Base-by-base conservation (phyloP, 2,797 vertebrate genomes). In the Enteromius paludinosus region DNA sequence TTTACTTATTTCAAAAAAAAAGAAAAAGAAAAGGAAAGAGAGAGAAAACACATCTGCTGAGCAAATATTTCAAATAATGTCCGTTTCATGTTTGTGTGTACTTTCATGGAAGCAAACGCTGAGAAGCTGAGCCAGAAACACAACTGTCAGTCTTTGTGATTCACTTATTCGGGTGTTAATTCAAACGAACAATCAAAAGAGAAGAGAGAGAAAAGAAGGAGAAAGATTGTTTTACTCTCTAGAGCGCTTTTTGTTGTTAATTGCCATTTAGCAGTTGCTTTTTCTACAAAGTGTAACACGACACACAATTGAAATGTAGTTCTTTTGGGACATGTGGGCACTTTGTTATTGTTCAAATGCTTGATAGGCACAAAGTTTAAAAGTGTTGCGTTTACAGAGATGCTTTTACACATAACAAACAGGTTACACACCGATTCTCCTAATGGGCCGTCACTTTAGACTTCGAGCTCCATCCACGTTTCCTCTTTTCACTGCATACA, bases 11-110 rank as follows among this genome's bases (percentile, higher is more conserved):
- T 25, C 54, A 72, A 82, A 38, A 64, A 41, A 35, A 43, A 43
- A 43, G 54, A 38, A 35, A 61, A 76, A 81, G 18, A 56, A 38
- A 35, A 43, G 11, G 11, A 43, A 3, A 43, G 41, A 70, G 1
- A 72, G n/a, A 75, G 28, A 73, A 65, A 78, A 78, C 43, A 82
- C 83, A 88, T 85, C 81, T 86, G 83, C 82, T 66, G 64, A 65
- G 68, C 78, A 86, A 83, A 85, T 84, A 86, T 86, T 86, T 86
- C 79, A 86, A 85, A 88, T 86, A 86, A 86, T 80, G 82, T 52
- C 35, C 41, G 76, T 75, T 75, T 82, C 47, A 83, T 49, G 25
- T 78, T 61, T 54, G 59, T 30, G 59, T 30, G 65, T 71, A 33
- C 62, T 59, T 43, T 12, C 47, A 33, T 14, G 10, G 65, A 30